Conservation (phyloP, 2,797 vertebrate genomes). For the Steatocranus sp. region DNA sequence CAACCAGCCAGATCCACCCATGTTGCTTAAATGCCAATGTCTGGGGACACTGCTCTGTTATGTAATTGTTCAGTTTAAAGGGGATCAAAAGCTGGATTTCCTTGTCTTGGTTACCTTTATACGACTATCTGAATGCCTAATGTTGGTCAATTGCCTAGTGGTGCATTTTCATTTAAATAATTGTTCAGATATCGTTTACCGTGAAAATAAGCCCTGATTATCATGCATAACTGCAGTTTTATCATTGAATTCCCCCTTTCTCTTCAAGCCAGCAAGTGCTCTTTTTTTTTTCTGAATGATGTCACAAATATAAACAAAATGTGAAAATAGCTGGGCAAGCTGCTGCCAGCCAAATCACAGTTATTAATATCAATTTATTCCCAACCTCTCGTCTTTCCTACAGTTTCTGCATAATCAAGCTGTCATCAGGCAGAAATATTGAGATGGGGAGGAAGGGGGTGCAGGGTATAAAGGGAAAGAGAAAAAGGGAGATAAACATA, state of each 20-base stretch:
- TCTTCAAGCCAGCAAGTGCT: slow-evolving; percentile 29
- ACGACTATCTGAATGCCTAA: not conserved
- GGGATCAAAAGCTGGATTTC: slow-evolving; percentile 13
- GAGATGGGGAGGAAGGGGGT: slow-evolving; percentile 17
- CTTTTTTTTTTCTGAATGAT: slow-evolving; percentile 42
- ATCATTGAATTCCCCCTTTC: slow-evolving; percentile 11
- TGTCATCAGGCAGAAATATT: slow-evolving; percentile 64
- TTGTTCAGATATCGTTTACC: slow-evolving; percentile 20
- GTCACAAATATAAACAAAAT: slow-evolving; percentile 63
- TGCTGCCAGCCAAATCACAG: slow-evolving; percentile 64
- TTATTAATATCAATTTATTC: slow-evolving; percentile 76
- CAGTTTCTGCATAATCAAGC: slow-evolving; percentile 73
- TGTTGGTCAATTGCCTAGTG: not conserved
- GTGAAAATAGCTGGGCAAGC: slow-evolving; percentile 55
- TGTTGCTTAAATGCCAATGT: slow-evolving; percentile 23
- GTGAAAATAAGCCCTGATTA: slow-evolving; percentile 41
- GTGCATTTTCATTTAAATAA: slow-evolving; percentile 27
- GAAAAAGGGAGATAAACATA: slow-evolving; percentile 24
- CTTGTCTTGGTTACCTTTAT: slow-evolving; percentile 11
- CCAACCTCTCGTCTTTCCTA: slow-evolving; percentile 59
- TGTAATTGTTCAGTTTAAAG: slow-evolving; percentile 40
- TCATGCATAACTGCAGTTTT: slow-evolving; percentile 9
- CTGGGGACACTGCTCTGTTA: not conserved
- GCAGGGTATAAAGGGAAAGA: not conserved
- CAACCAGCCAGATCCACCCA: not conserved